Evolutionary conservation across 2,888 invertebrate species (phyloP).

Genomic region (Hemaris fuciformis): DNA sequence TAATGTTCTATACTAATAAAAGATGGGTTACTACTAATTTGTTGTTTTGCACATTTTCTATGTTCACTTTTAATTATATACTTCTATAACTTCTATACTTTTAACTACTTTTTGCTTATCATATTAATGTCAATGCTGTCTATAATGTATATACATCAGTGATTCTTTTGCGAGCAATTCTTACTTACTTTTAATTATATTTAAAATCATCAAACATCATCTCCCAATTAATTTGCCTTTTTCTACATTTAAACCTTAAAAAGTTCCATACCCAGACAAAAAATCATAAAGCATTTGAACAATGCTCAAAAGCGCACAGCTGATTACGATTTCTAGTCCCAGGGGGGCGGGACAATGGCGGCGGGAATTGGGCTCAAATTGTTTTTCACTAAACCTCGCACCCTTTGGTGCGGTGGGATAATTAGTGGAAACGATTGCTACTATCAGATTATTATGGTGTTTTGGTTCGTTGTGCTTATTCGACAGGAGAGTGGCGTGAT

Average conservation of each 20-base stretch:
- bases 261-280: no score
- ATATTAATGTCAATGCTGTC: no score
- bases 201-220: no score
- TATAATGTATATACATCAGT: no score
- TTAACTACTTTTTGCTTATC: no score
- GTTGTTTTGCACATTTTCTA: neutral
- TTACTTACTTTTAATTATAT: no score
- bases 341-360: slow-evolving; percentile 57
- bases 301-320: slow-evolving; percentile 60
- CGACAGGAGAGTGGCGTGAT: neutral
- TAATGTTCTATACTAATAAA: no score
- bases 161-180: no score
- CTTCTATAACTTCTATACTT: no score
- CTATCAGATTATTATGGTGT: slow-evolving; percentile 30
- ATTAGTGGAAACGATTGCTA: slow-evolving; percentile 9
- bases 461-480: slow-evolving; percentile 16
- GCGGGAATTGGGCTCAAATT: slow-evolving; percentile 62
- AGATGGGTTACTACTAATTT: neutral
- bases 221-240: no score
- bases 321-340: slow-evolving; percentile 56
- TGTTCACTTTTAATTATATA: no score
- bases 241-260: no score
- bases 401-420: slow-evolving; percentile 33
- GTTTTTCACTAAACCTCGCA: slow-evolving; percentile 55
- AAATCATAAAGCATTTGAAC: neutral